phyloP scores from a whole-genome alignment of 2,888 invertebrate species.

The Odiellus spinosus region DNA sequence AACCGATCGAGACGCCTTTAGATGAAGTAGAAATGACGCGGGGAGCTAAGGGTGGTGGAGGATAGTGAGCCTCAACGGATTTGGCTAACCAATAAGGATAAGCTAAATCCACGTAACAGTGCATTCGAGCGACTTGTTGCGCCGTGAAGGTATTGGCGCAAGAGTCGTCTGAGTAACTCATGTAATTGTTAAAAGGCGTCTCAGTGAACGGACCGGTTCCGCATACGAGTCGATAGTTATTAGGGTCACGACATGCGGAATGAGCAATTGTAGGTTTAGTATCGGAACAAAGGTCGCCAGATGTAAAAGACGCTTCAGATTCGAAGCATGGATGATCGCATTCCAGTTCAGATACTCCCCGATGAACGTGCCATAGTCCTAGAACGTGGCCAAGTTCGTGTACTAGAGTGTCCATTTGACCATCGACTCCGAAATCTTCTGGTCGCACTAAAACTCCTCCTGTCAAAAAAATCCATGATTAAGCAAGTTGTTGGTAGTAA shows the following conservation, averaged over 20 bases:
- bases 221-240: slow-evolving; percentile 19
- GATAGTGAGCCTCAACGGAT: background rate
- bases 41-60: background rate
- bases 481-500: too few relatives aligned
- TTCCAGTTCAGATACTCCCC: slow-evolving; percentile 25
- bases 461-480: slow-evolving; percentile 8
- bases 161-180: slow-evolving; percentile 23
- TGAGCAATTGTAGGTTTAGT: slow-evolving; percentile 26
- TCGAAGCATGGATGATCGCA: slow-evolving; percentile 27
- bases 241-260: slow-evolving; percentile 24
- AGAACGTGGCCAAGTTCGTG: slow-evolving; percentile 30
- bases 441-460: slow-evolving; percentile 26
- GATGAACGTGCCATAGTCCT: slow-evolving; percentile 30
- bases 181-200: slow-evolving; percentile 27
- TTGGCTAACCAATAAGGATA: background rate
- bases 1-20: background rate
- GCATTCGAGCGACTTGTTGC: slow-evolving; percentile 29
- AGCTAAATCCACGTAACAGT: slow-evolving; percentile 25
- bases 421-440: slow-evolving; percentile 22
- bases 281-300: slow-evolving; percentile 29
- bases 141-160: slow-evolving; percentile 26
- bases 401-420: slow-evolving; percentile 23
- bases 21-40: background rate
- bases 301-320: slow-evolving; percentile 23
- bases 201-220: slow-evolving; percentile 18